Base-by-base conservation (phyloP, 1,140 invertebrate genomes). In the Hormaphis cornu region DNA sequence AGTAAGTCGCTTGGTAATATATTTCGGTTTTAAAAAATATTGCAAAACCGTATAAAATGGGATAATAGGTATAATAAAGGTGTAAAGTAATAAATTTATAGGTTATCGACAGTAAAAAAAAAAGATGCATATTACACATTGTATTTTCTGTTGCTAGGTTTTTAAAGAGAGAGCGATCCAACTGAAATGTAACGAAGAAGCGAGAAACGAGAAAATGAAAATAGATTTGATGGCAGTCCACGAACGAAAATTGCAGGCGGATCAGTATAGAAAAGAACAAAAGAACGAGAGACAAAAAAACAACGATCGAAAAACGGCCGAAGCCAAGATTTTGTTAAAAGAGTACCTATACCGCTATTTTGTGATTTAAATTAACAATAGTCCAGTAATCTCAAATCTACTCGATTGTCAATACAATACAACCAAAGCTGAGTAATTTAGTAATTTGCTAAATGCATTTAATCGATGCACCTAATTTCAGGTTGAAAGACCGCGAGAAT, bases 111-210 rank as follows among this genome's bases (percentile, higher is more conserved):
- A n/a, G n/a, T n/a, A n/a, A n/a, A n/a, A n/a, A n/a, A n/a, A n/a
- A n/a, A n/a, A n/a, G n/a, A n/a, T n/a, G n/a, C n/a, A n/a, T n/a
- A n/a, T n/a, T n/a, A n/a, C n/a, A n/a, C n/a, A n/a, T n/a, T n/a
- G n/a, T n/a, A n/a, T n/a, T n/a, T 0, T 48, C 6, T 8, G 14
- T 37, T 33, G 28, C 46, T 1, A 66, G 61, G 44, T 66, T 8
- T 66, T 50, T 10, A 48, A 33, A 48, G 61, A 66, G 24, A 66
- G 61, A 33, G 42, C 24, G 1, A 66, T 66, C 8, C 61, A 66
- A 48, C 0, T 66, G 0, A 50, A 30, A 9, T 66, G 48, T 14
- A 66, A 66, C 0, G 20, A 50, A 1, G n/a, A n/a, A 8, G 44
- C 16, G 20, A 35, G 61, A 20, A 4, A 20, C 7, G 35, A 22